Evolutionary conservation across 2,797 vertebrate species (phyloP).

Genomic region (Cyprinella venusta): DNA sequence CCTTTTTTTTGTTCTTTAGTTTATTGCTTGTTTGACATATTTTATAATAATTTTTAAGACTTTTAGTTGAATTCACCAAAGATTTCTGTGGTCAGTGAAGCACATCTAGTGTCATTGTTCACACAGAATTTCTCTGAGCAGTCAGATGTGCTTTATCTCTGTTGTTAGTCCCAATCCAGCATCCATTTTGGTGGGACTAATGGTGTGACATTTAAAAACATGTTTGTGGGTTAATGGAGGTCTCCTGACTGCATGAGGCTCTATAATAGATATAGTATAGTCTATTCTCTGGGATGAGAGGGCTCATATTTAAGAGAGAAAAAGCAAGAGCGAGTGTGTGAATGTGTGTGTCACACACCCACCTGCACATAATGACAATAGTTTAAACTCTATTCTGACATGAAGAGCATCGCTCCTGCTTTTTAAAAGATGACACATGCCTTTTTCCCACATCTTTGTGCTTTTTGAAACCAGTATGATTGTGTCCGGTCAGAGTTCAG

Average conservation of each 20-base stretch:
- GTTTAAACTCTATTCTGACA: slow-evolving; percentile 70
- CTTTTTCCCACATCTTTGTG: slow-evolving; percentile 63
- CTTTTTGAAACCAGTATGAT: slow-evolving; percentile 77
- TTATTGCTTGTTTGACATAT: neutral
- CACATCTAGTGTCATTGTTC: slow-evolving; percentile 11
- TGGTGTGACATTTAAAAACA: slow-evolving; percentile 61
- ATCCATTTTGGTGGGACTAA: slow-evolving; percentile 35
- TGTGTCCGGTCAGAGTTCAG: slow-evolving; percentile 73
- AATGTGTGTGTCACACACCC: slow-evolving; percentile 27
- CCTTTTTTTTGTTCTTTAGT: neutral
- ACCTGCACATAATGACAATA: slow-evolving; percentile 70
- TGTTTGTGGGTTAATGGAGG: slow-evolving; percentile 51
- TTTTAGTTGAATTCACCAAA: slow-evolving; percentile 18
- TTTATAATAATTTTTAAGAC: slow-evolving; percentile 2
- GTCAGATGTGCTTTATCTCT: slow-evolving; percentile 19
- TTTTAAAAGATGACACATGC: slow-evolving; percentile 77
- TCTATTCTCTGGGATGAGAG: slow-evolving; percentile 56
- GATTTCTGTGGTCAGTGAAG: slow-evolving; percentile 3
- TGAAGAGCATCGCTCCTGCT: slow-evolving; percentile 70
- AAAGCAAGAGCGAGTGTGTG: slow-evolving; percentile 34
- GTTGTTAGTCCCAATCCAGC: slow-evolving; percentile 1
- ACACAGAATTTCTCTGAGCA: neutral
- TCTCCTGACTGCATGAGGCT: slow-evolving; percentile 46
- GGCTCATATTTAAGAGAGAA: slow-evolving; percentile 50
- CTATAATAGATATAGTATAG: slow-evolving; percentile 52